These are phyloP conservation scores for Crax fasciolata DNA, from an alignment of 2,797 vertebrate species.

Conservation along the genomic window DNA sequence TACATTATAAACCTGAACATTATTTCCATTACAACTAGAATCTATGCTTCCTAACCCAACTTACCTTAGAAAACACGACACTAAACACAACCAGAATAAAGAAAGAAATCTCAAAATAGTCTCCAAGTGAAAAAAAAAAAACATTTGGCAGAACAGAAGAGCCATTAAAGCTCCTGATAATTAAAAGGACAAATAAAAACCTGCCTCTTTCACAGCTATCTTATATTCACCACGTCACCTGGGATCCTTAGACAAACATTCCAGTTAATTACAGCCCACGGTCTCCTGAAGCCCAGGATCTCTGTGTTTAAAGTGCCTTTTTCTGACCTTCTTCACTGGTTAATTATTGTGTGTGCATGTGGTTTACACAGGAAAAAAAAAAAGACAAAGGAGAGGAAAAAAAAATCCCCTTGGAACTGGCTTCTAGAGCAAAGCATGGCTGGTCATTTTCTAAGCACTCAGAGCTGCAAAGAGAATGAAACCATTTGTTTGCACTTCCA, in stretches of 20 bases:
- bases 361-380: background rate
- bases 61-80: background rate
- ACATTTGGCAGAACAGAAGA: background rate
- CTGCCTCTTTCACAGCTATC: conserved; percentile 13
- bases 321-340: conserved; percentile 45
- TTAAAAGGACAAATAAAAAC: conserved; percentile 46
- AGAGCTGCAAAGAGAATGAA: background rate
- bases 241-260: conserved; percentile 37
- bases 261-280: conserved; percentile 48
- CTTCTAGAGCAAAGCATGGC: conserved; percentile 52
- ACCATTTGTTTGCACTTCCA: conserved; percentile 14
- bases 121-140: background rate
- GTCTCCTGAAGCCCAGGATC: background rate
- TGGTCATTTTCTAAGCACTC: background rate
- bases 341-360: conserved; percentile 48
- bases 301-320: conserved; percentile 43
- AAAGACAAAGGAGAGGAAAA: background rate
- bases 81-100: background rate
- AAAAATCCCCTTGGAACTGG: conserved; percentile 13
- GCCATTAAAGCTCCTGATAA: background rate
- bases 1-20: background rate
- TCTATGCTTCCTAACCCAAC: background rate
- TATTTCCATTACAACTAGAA: background rate
- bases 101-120: background rate
- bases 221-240: background rate